Conservation (phyloP, 2,113 vertebrate species). For the Taxidea taxus region DNA sequence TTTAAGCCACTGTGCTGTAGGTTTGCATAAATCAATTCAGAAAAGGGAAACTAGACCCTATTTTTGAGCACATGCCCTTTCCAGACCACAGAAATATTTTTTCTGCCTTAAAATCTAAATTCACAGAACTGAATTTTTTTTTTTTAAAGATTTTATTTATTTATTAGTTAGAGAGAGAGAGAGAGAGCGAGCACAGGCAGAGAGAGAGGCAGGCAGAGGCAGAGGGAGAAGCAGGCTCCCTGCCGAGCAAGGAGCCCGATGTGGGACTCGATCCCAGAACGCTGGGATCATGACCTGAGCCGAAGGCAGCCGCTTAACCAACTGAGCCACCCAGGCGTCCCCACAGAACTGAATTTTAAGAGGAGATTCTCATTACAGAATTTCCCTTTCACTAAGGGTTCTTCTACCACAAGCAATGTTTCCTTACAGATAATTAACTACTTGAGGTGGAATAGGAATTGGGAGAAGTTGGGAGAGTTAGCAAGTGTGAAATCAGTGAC, state of each 20-base stretch:
- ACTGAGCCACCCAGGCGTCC: too few relatives aligned
- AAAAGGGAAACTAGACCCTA: not conserved
- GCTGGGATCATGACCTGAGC: too few relatives aligned
- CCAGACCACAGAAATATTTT: not conserved
- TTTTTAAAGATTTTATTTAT: too few relatives aligned
- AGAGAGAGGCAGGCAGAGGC: too few relatives aligned
- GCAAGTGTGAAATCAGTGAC: not conserved
- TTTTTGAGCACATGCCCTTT: not conserved
- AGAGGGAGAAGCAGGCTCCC: too few relatives aligned
- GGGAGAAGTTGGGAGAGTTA: not conserved
- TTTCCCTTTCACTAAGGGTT: not conserved
- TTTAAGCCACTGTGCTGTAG: not conserved
- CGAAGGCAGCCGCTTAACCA: too few relatives aligned
- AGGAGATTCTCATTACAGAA: not conserved
- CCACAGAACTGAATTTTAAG: too few relatives aligned
- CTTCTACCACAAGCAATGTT: not conserved
- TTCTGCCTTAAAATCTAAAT: slow-evolving; percentile 8
- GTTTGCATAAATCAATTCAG: not conserved
- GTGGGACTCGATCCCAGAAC: too few relatives aligned
- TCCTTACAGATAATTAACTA: not conserved
- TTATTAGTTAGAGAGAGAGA: too few relatives aligned
- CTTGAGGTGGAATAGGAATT: not conserved
- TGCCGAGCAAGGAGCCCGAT: too few relatives aligned
- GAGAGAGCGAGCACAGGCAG: too few relatives aligned
- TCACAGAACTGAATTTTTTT: too few relatives aligned